A percentile compares a stretch with the other conserved stretches of the same genome.
Conservation (phyloP, 2,797 vertebrate species). For the Enteromius anoplus region DNA sequence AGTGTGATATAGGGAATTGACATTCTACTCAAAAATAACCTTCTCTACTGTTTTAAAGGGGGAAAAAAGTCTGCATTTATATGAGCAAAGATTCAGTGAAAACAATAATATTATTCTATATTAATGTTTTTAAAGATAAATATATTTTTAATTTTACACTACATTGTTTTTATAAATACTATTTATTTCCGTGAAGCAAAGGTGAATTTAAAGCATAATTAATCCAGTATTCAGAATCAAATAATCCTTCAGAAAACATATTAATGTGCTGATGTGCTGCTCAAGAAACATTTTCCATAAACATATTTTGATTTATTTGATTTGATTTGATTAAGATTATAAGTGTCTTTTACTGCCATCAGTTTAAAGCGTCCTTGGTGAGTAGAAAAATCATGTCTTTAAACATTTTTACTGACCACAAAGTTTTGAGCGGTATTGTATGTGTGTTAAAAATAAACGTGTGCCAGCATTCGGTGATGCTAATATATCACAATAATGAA, state of each 20-base stretch:
- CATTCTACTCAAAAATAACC: not conserved
- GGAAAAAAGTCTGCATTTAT: not conserved
- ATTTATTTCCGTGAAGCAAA: not conserved
- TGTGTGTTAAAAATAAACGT: not conserved
- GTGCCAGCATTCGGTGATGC: too few relatives aligned
- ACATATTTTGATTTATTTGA: too few relatives aligned
- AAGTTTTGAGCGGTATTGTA: not conserved
- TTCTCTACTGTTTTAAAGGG: not conserved
- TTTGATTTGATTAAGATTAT: too few relatives aligned
- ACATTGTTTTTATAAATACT: too few relatives aligned
- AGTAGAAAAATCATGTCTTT: too few relatives aligned
- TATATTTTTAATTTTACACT: too few relatives aligned
- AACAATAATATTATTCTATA: not conserved
- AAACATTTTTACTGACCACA: not conserved
- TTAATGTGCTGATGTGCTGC: not conserved
- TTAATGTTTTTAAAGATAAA: too few relatives aligned
- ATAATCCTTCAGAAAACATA: not conserved
- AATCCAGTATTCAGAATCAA: not conserved
- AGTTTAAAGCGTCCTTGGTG: too few relatives aligned
- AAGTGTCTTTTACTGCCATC: too few relatives aligned
- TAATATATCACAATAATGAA: too few relatives aligned
- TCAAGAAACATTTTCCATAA: not conserved
- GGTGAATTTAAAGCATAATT: not conserved
- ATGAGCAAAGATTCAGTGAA: not conserved
- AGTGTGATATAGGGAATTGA: not conserved